These are phyloP conservation scores for Oscarella lobularis DNA, from an alignment of 37 sponge, comb jelly and placozoan species.

Conservation along the genomic window DNA sequence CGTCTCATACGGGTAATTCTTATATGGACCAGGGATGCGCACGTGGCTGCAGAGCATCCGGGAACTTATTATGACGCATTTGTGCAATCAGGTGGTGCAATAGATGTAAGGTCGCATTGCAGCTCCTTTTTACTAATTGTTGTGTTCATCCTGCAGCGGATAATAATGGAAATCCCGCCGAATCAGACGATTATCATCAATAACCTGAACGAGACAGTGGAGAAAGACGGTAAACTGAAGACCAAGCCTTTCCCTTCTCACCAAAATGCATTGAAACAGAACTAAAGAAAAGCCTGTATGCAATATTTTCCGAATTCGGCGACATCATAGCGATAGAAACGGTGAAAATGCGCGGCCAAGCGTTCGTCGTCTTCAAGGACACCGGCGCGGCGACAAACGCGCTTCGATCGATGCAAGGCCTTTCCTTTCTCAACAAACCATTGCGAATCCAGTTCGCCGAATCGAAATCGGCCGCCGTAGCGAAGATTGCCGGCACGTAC, in stretches of 20 bases:
- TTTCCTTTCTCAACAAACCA: constrained; percentile 96
- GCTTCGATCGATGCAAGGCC: constrained; percentile 94
- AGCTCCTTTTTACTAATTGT: too few species aligned
- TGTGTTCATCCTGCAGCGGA: too few species aligned
- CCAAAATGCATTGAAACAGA: constrained; percentile 27
- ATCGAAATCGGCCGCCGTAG: constrained; percentile 85
- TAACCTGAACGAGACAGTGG: constrained; percentile 95
- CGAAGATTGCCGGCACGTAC: constrained; percentile 87
- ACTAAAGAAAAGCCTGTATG: constrained; percentile 91
- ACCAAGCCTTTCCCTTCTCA: too few species aligned
- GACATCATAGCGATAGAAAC: constrained; percentile 92
- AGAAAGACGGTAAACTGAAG: constrained; percentile 88
- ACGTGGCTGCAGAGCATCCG: too few species aligned
- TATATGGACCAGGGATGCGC: too few species aligned
- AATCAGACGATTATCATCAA: constrained; percentile 89
- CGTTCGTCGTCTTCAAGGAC: constrained; percentile 95
- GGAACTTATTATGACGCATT: too few species aligned
- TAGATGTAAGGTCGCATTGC: too few species aligned
- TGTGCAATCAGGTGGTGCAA: too few species aligned
- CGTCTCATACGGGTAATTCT: too few species aligned
- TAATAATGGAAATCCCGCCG: constrained; percentile 31
- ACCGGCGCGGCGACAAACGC: constrained; percentile 84
- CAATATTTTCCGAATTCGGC: constrained; percentile 98
- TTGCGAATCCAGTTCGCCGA: constrained; percentile 90
- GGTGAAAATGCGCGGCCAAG: constrained; percentile 95